Base-by-base conservation (phyloP, 2,797 vertebrate species). In the Syndactyla subalaris region DNA sequence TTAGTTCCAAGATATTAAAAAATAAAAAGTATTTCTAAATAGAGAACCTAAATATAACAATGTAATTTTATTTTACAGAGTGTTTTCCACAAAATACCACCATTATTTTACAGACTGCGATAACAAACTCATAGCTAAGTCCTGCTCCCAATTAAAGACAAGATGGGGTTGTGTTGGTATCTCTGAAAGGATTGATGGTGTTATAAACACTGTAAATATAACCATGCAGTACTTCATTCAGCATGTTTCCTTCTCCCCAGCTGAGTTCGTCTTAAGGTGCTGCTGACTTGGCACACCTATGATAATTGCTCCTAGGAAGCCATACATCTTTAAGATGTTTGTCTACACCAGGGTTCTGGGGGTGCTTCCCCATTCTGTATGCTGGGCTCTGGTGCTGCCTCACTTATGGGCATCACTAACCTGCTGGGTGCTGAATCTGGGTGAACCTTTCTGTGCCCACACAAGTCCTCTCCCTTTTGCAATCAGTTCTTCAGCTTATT, bases 341-440 rank as follows among this genome's bases (percentile, higher is more conserved):
- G 2, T 46, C 52, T 61, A 15, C 19, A 34, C 6, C 43, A 75
- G 9, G 2, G 19, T 72, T 39, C 68, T 68, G 29, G 22, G 46
- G 24, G 21, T 39, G 55, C 3, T 76, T 62, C 11, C 10, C 15
- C 8, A 6, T 36, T 49, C 26, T 22, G 21, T 57, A 21, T 9
- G 24, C 17, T 41, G 32, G 54, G 20, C 29, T 49, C 32, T 41
- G 36, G 51, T 62, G 5, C 14, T 59, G 12, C 43, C 55, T 54
- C 29, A 52, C 10, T 14, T 17, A 45, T 0, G 3, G 29, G 17
- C 16, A 66, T 9, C 0, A 0, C 20, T 23, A 20, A 27, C 14
- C 36, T 2, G 0, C 11, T 43, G 36, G 30, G 23, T 38, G 34
- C 36, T 48, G 38, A 38, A 14, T 12, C 23, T 17, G 17, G 5